Evolutionary conservation across 2,113 vertebrate species (phyloP), one percentile per base, ranked within the genome.

Genomic region (Trinectes maculatus): DNA sequence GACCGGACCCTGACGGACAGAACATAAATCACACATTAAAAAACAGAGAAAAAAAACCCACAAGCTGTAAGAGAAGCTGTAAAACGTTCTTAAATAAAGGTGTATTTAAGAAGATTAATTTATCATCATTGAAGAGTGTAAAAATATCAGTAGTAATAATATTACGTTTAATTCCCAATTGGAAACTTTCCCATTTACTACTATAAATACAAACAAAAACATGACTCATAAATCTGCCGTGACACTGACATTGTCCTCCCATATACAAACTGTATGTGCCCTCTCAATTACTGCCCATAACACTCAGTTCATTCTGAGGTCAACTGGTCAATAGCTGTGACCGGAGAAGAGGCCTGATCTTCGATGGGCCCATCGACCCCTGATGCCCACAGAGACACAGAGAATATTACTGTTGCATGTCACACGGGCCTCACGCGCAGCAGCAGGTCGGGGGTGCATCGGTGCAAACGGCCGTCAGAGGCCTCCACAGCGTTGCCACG

Each of bases 251-350:
- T 16, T 26, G 8, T 6, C 13, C 36, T 13, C 24, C 26, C 7
- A 18, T 24, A 26, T 13, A 3, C 22, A 43, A 12, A 40, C 28
- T 48, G 25, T 26, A n/a, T n/a, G 10, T 19, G 7, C 3, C 13
- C 15, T 15, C 48, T 26, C 28, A 71, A 26, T 40, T 40, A 25
- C 37, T 9, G 39, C 51, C 60, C n/a, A 29, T 54, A 52, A 6
- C 37, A 18, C 28, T 43, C 19, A 46, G 74, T 76, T 67, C 66
- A 64, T 4, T 9, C 44, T 12, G 13, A 18, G 71, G 70, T 82
- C 61, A 80, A 52, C 42, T 29, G 71, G 39, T 88, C 74, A 71
- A 77, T 82, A 74, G 19, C 57, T 53, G 24, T 58, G 72, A 87
- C 77, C 77, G 65, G 48, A 34, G 63, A 43, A 34, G 63, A 43